These are phyloP conservation scores for Oncorhynchus gorbuscha DNA, from an alignment of 2,113 vertebrate genomes.

Conservation along the genomic window DNA sequence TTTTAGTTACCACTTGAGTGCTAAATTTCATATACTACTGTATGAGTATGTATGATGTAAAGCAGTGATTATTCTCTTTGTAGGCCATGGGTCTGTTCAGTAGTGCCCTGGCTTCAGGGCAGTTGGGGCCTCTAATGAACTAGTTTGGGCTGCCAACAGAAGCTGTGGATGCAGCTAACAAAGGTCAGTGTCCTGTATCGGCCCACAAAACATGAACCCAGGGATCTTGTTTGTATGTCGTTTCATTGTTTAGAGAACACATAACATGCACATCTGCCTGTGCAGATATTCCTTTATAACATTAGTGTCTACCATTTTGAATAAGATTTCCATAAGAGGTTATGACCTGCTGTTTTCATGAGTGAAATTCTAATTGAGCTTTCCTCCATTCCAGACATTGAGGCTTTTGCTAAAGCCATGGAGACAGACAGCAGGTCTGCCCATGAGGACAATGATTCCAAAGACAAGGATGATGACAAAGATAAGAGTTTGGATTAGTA, in stretches of 20 bases:
- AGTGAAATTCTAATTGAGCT: neutral
- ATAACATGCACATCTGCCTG: neutral
- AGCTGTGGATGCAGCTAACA: constrained; percentile 93
- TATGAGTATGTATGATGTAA: neutral
- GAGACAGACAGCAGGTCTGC: constrained; percentile 85
- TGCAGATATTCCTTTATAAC: neutral
- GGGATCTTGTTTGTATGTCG: neutral
- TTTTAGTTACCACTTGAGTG: too few relatives aligned
- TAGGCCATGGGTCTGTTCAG: constrained; percentile 99
- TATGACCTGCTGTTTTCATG: too few relatives aligned
- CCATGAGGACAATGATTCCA: constrained; percentile 78
- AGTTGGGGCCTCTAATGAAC: constrained; percentile 94
- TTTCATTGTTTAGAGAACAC: neutral
- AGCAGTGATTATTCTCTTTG: neutral
- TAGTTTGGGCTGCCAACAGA: constrained; percentile 94
- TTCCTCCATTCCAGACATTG: constrained; percentile 78
- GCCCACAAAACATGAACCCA: constrained; percentile 63
- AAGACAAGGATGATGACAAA: constrained; percentile 95
- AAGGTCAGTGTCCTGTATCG: constrained; percentile 77
- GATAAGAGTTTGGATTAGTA: constrained; percentile 95
- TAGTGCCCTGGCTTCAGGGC: constrained; percentile 93
- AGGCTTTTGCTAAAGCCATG: constrained; percentile 96
- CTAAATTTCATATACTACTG: neutral
- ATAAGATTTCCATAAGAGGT: neutral
- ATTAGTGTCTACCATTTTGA: neutral